Conservation (phyloP, 2,888 invertebrate genomes). For the Gerris lacustris region DNA sequence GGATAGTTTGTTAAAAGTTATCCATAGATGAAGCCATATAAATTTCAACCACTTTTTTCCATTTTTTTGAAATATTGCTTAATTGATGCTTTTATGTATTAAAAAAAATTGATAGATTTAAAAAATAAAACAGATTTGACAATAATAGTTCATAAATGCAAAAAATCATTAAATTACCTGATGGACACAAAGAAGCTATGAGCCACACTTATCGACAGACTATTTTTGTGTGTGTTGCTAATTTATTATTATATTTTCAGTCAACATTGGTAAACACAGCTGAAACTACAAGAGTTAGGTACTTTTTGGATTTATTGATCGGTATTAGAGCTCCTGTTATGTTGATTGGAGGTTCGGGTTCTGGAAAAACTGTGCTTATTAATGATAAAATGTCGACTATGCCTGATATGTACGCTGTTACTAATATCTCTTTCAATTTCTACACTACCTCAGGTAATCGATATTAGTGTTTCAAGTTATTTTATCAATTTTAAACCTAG, state of each 20-base stretch:
- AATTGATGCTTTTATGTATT: too few species aligned
- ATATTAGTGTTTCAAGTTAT: neutral
- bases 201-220: too few species aligned
- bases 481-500: neutral
- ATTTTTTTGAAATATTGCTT: too few species aligned
- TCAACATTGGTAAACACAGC: conserved; percentile 73
- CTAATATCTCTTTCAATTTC: conserved; percentile 87
- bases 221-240: neutral
- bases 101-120: too few species aligned
- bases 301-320: conserved; percentile 76
- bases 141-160: too few species aligned
- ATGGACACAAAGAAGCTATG: too few species aligned
- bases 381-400: conserved; percentile 64
- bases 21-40: too few species aligned
- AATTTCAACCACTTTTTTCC: too few species aligned
- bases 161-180: too few species aligned
- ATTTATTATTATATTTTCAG: conserved; percentile 38
- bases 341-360: conserved; percentile 80
- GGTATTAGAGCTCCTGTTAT: conserved; percentile 69
- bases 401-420: conserved; percentile 63
- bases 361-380: conserved; percentile 86
- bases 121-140: too few species aligned
- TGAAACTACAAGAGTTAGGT: conserved; percentile 75
- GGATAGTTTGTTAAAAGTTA: too few species aligned
- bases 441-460: conserved; percentile 71